phyloP scores from a whole-genome alignment of 2,888 invertebrate genomes.

The Byasa hedistus region DNA sequence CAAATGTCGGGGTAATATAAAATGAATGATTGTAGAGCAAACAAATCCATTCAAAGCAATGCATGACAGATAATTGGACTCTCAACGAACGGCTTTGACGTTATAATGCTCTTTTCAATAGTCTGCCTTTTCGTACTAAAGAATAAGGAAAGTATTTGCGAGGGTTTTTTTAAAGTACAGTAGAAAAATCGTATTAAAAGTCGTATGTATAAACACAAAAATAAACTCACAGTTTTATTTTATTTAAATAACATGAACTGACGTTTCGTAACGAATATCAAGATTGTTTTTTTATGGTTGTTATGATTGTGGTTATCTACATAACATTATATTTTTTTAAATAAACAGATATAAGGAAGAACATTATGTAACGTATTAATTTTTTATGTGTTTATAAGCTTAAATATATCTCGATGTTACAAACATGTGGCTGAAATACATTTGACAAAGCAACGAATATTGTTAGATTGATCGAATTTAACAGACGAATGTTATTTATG shows the following conservation, averaged over 20 bases:
- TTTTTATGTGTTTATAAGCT: not conserved
- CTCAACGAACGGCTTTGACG: constrained; percentile 13
- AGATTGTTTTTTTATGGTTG: no score
- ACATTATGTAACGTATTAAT: not conserved
- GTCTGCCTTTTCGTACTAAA: not conserved
- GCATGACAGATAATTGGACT: constrained; percentile 24
- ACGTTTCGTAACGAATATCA: no score
- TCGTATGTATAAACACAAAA: no score
- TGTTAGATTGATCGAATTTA: constrained; percentile 1
- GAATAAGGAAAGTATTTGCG: not conserved
- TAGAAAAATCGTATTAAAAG: no score
- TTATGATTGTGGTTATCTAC: not conserved
- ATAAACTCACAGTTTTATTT: no score
- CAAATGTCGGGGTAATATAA: not conserved
- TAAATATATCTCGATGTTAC: constrained; percentile 11
- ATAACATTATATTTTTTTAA: not conserved
- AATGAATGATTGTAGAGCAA: constrained; percentile 8
- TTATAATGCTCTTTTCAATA: constrained; percentile 20
- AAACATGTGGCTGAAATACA: constrained; percentile 5
- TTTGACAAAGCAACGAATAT: constrained; percentile 20
- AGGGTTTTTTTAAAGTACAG: not conserved
- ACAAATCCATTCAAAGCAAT: constrained; percentile 17
- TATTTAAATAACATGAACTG: no score
- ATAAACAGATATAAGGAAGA: not conserved
- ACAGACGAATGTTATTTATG: not conserved